Conservation (phyloP, 1,140 invertebrate species). For the Chelonus insularis region DNA sequence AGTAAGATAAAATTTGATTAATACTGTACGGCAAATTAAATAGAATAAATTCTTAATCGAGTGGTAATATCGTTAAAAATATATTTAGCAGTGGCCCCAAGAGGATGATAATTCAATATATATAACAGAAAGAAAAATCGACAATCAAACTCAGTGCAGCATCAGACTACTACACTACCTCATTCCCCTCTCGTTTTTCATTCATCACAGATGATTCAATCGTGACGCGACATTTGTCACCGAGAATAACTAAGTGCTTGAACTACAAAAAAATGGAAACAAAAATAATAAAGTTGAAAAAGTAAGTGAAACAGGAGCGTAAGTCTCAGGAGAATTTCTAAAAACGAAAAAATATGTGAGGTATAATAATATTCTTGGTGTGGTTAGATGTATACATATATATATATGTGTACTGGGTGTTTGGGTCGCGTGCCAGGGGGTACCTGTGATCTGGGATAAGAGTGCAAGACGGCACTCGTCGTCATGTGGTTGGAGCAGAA, state of each 20-base stretch:
- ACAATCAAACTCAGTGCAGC: neutral
- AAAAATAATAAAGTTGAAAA: slow-evolving; percentile 8
- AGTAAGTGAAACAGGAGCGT: slow-evolving; percentile 1
- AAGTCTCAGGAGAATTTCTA: slow-evolving; percentile 12
- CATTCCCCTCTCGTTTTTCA: neutral
- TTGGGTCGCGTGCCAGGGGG: slow-evolving; percentile 19
- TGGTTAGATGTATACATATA: neutral
- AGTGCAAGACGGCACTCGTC: slow-evolving; percentile 24
- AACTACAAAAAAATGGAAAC: neutral
- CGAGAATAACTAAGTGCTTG: neutral
- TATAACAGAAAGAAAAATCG: neutral
- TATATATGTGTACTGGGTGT: neutral
- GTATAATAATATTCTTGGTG: slow-evolving; percentile 15
- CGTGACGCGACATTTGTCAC: slow-evolving; percentile 15
- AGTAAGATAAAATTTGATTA: too few species aligned
- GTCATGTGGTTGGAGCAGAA: slow-evolving; percentile 19
- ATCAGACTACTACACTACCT: neutral
- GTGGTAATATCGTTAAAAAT: too few species aligned
- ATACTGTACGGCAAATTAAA: too few species aligned
- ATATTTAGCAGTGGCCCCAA: too few species aligned
- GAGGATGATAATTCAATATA: neutral
- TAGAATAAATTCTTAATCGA: too few species aligned
- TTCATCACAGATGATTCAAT: slow-evolving; percentile 20
- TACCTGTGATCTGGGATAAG: neutral
- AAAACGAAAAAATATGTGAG: slow-evolving; percentile 25